Evolutionary conservation across 92 coral and sea anemone genomes (phyloP).

Genomic region (Actinostola sp.): DNA sequence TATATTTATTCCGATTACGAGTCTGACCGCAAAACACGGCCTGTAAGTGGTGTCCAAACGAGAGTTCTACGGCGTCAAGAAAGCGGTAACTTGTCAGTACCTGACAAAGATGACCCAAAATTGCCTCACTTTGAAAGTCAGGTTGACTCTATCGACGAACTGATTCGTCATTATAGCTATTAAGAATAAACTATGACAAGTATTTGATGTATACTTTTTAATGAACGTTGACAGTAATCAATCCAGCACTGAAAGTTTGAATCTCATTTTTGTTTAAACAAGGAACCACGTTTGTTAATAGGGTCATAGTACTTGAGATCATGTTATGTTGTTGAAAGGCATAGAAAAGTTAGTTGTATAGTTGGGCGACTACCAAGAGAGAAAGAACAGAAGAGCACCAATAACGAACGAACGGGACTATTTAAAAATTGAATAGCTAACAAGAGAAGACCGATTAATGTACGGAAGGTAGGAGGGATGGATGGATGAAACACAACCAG

Average conservation of each 20-base stretch:
- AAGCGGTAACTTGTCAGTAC: not conserved
- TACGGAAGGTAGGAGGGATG: not conserved
- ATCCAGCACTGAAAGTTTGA: too few species aligned
- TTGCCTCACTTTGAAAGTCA: too few species aligned
- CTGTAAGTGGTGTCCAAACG: not conserved
- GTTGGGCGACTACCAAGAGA: too few species aligned
- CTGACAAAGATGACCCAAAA: too few species aligned
- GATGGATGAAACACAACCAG: not conserved
- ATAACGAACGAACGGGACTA: not conserved
- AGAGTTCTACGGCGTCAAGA: not conserved
- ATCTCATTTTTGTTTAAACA: too few species aligned
- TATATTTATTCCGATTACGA: constrained; percentile 12
- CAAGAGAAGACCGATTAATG: not conserved
- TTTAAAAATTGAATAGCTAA: constrained; percentile 7
- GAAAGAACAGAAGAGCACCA: not conserved
- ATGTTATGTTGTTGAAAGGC: too few species aligned
- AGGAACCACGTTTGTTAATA: too few species aligned
- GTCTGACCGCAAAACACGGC: constrained; percentile 11
- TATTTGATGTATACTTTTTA: not conserved
- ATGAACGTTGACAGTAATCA: not conserved
- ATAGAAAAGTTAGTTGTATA: too few species aligned
- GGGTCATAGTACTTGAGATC: too few species aligned
- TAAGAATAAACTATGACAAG: not conserved
- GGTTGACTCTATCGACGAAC: too few species aligned
- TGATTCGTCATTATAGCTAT: not conserved